Evolutionary conservation across 2,888 invertebrate species (phyloP).

Genomic region (Phytoseiulus persimilis): DNA sequence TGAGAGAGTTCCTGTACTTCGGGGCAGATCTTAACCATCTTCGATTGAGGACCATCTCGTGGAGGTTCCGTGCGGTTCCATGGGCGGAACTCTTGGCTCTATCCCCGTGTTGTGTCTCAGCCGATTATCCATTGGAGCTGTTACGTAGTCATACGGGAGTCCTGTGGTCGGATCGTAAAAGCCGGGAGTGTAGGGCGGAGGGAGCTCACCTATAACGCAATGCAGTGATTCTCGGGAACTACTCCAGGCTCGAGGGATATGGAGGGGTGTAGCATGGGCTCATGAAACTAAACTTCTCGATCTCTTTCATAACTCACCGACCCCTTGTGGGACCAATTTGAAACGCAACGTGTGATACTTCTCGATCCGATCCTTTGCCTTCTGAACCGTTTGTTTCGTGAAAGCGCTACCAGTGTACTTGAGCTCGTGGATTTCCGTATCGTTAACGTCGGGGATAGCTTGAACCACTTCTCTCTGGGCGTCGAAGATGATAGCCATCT

Average conservation of each 20-base stretch:
- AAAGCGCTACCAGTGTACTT: constrained; percentile 51
- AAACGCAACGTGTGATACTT: not conserved
- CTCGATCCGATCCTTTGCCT: not conserved
- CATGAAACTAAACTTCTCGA: not conserved
- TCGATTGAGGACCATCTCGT: not conserved
- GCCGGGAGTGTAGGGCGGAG: constrained; percentile 48
- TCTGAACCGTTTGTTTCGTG: not conserved
- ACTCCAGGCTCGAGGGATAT: not conserved
- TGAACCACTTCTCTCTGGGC: constrained; percentile 50
- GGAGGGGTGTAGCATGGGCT: not conserved
- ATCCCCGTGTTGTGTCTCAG: not conserved
- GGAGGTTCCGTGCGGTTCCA: not conserved
- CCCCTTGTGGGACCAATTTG: not conserved
- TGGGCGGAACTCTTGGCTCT: not conserved
- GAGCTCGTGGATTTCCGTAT: constrained; percentile 51
- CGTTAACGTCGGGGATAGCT: constrained; percentile 52
- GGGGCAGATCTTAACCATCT: not conserved
- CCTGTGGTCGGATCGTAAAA: constrained; percentile 44
- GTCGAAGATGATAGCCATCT: constrained; percentile 53
- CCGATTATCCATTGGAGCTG: not conserved
- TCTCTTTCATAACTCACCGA: not conserved
- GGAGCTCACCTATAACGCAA: constrained; percentile 46
- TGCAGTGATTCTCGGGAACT: too few species aligned
- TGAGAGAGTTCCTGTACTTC: too few species aligned
- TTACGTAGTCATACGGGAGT: constrained; percentile 41